A percentile compares a stretch with the other conserved stretches of the same genome.
phyloP scores from a whole-genome alignment of 2,888 invertebrate species.

The Drosophila meridiana region DNA sequence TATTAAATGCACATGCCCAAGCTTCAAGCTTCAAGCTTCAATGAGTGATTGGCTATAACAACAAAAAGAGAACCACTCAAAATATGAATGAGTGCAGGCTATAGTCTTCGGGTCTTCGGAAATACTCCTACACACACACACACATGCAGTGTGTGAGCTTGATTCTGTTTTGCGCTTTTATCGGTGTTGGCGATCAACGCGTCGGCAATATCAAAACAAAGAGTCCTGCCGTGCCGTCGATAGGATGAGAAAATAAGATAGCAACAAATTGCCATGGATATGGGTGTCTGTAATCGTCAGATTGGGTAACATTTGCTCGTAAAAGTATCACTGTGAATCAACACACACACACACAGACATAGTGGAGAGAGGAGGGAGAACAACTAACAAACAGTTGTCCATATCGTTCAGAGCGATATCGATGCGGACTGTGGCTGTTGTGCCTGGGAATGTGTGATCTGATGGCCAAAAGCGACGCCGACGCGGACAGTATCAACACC shows the following conservation, averaged over 20 bases:
- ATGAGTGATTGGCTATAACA: conserved; percentile 13
- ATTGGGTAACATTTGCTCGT: conserved; percentile 74
- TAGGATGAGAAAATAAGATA: conserved; percentile 76
- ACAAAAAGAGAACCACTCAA: background rate
- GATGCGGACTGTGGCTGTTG: conserved; percentile 29
- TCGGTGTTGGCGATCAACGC: conserved; percentile 59
- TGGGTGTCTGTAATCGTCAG: conserved; percentile 74
- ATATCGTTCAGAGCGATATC: conserved; percentile 43
- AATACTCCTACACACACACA: conserved; percentile 9
- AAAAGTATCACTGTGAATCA: conserved; percentile 64
- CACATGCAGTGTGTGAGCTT: background rate
- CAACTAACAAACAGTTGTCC: conserved; percentile 25
- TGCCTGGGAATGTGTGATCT: conserved; percentile 62
- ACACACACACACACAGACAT: conserved; percentile 15
- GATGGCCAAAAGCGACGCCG: conserved; percentile 63
- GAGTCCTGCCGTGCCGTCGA: conserved; percentile 71
- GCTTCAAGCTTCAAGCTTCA: background rate
- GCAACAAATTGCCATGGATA: conserved; percentile 70
- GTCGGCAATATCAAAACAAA: conserved; percentile 76
- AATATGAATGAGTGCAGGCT: conserved; percentile 16
- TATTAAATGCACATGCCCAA: background rate
- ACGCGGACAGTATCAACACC: conserved; percentile 52
- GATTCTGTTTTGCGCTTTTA: conserved; percentile 39
- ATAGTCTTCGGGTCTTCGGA: background rate
- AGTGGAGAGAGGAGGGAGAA: conserved; percentile 3